Evolutionary conservation across 2,888 invertebrate genomes (phyloP).

Genomic region (Ectemnius lituratus): DNA sequence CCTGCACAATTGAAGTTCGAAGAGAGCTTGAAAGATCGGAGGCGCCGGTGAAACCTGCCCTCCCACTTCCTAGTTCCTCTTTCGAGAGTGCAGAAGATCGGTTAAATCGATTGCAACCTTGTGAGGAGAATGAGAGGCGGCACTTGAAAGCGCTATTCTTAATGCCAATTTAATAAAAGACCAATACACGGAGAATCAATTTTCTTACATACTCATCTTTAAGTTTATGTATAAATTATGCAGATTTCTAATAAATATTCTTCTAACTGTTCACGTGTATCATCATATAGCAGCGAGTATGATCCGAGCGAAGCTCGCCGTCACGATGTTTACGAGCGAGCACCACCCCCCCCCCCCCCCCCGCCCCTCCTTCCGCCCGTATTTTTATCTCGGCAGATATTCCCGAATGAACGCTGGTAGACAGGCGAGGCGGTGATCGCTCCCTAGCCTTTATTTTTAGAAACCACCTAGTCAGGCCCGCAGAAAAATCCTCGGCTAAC

Average conservation of each 20-base stretch:
- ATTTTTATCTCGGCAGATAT: slow-evolving; percentile 6
- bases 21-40: slow-evolving; percentile 32
- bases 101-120: slow-evolving; percentile 41
- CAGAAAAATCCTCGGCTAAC: slow-evolving; percentile 5
- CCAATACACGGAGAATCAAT: too few species aligned
- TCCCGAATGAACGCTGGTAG: background rate
- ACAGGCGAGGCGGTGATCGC: background rate
- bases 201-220: slow-evolving; percentile 1
- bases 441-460: slow-evolving; percentile 42
- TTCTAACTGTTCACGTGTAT: too few species aligned
- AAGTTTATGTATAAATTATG: too few species aligned
- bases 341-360: background rate
- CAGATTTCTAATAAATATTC: too few species aligned
- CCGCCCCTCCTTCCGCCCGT: background rate
- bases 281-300: too few species aligned
- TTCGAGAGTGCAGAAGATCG: slow-evolving; percentile 41
- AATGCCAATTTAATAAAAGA: background rate
- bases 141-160: slow-evolving; percentile 44
- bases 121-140: slow-evolving; percentile 43
- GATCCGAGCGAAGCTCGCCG: too few species aligned
- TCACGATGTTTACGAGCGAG: too few species aligned
- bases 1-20: slow-evolving; percentile 43
- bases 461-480: slow-evolving; percentile 27
- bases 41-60: slow-evolving; percentile 26
- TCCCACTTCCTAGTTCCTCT: slow-evolving; percentile 34